Percentiles rank a stretch among this genome's conserved stretches.
Conservation (phyloP, 2,888 invertebrate genomes). For the Pollenia labialis region DNA sequence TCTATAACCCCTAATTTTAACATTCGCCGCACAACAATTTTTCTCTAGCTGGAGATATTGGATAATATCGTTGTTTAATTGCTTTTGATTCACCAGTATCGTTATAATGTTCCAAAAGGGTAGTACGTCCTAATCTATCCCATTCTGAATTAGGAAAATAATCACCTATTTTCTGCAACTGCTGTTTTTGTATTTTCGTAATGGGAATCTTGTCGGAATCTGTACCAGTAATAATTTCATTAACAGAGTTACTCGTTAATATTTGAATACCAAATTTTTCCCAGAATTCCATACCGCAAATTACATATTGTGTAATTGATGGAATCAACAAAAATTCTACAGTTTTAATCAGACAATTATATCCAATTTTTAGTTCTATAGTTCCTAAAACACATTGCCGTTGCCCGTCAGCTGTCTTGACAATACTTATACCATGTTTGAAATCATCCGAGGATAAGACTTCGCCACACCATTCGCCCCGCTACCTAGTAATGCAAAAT, state of each 20-base stretch:
- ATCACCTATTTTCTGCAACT: neutral
- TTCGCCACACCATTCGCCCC: neutral
- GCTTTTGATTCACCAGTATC: conserved; percentile 16
- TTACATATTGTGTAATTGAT: conserved; percentile 1
- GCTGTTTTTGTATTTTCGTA: neutral
- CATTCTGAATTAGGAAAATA: conserved; percentile 6
- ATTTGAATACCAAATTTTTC: too few relatives aligned
- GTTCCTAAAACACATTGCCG: neutral
- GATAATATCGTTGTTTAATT: conserved; percentile 29
- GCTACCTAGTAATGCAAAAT: neutral
- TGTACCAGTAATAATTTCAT: neutral
- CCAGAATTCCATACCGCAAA: neutral
- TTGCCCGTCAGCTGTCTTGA: conserved; percentile 6
- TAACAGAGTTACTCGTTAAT: neutral
- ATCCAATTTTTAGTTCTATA: neutral
- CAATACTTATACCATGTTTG: neutral
- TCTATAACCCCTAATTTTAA: conserved; percentile 6
- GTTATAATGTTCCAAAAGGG: conserved; percentile 6
- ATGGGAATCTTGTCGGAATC: neutral
- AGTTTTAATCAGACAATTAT: neutral
- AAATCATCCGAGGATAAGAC: neutral
- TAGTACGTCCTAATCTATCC: conserved; percentile 15
- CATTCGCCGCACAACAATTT: conserved; percentile 23
- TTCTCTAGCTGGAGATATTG: conserved; percentile 6
- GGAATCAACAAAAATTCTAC: conserved; percentile 17